phyloP scores from a whole-genome alignment of 2,797 vertebrate genomes.

The Geotrypetes seraphini region DNA sequence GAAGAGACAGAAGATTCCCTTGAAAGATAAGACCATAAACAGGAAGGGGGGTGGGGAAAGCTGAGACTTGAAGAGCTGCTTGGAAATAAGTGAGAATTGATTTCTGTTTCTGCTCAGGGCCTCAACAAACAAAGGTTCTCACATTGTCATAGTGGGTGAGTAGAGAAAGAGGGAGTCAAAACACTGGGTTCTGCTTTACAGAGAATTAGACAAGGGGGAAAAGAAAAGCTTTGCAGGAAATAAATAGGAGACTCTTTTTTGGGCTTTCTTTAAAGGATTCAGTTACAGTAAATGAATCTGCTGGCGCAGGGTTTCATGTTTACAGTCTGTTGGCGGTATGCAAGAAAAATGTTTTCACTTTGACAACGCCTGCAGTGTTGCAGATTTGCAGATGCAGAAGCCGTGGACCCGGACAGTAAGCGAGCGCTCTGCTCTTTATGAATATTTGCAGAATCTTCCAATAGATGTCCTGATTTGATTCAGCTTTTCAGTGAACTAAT shows the following conservation, averaged over 20 bases:
- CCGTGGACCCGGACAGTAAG: conserved; percentile 52
- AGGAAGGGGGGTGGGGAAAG: no score
- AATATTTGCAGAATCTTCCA: conserved; percentile 35
- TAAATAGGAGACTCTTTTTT: conserved; percentile 40
- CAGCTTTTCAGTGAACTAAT: conserved; percentile 16
- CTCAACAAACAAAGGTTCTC: conserved; percentile 57
- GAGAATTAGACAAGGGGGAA: conserved; percentile 43
- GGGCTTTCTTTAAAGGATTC: conserved; percentile 57
- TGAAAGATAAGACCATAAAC: conserved; percentile 47
- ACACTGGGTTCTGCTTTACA: conserved; percentile 58
- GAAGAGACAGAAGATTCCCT: conserved; percentile 48
- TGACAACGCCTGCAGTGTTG: conserved; percentile 56
- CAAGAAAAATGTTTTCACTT: conserved; percentile 57
- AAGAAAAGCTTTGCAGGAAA: conserved; percentile 48
- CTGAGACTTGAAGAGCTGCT: conserved; percentile 32
- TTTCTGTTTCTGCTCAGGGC: conserved; percentile 58
- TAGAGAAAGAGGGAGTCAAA: conserved; percentile 42
- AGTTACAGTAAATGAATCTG: conserved; percentile 54
- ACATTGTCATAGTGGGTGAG: conserved; percentile 44
- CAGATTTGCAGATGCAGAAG: conserved; percentile 54
- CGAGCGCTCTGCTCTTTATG: conserved; percentile 30
- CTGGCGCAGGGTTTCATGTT: conserved; percentile 57
- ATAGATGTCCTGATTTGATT: conserved; percentile 21
- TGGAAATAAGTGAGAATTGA: conserved; percentile 47
- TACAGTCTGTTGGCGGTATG: conserved; percentile 56